Evolutionary conservation across 2,888 invertebrate genomes (phyloP).

Genomic region (Oscheius sp.): DNA sequence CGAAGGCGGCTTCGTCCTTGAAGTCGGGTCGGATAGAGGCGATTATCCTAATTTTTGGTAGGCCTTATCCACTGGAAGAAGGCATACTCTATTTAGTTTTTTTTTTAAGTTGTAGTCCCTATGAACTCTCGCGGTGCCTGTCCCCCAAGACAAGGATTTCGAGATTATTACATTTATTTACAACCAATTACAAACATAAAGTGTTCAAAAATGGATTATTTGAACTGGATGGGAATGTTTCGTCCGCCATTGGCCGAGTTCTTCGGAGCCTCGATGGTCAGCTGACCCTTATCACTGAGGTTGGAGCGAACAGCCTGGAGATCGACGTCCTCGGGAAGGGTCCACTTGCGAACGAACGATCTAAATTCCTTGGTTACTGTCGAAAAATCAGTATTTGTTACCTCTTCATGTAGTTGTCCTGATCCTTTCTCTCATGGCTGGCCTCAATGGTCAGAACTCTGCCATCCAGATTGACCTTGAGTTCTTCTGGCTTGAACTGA

Average conservation of each 20-base stretch:
- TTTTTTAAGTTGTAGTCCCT: too few species aligned
- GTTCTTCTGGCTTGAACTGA: constrained; percentile 53
- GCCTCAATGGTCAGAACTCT: constrained; percentile 47
- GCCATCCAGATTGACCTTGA: constrained; percentile 52
- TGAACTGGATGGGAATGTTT: constrained; percentile 19
- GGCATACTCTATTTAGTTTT: too few species aligned
- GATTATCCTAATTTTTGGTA: not conserved
- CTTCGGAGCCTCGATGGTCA: constrained; percentile 49
- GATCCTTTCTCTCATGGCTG: constrained; percentile 40
- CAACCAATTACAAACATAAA: not conserved
- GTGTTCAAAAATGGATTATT: not conserved
- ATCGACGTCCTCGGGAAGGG: constrained; percentile 49
- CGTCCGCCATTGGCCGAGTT: not conserved
- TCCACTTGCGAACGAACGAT: constrained; percentile 50
- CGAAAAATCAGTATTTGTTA: not conserved
- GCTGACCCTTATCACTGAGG: constrained; percentile 40
- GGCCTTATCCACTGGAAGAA: not conserved
- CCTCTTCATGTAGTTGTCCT: constrained; percentile 41
- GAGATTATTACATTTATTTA: not conserved
- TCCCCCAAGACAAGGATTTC: not conserved
- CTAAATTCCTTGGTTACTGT: constrained; percentile 28
- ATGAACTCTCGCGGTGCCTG: not conserved
- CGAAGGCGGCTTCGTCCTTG: too few species aligned
- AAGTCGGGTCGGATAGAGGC: too few species aligned
- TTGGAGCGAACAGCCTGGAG: constrained; percentile 40